Base-by-base conservation (phyloP, 2,113 vertebrate species). In the Globicephala melas region DNA sequence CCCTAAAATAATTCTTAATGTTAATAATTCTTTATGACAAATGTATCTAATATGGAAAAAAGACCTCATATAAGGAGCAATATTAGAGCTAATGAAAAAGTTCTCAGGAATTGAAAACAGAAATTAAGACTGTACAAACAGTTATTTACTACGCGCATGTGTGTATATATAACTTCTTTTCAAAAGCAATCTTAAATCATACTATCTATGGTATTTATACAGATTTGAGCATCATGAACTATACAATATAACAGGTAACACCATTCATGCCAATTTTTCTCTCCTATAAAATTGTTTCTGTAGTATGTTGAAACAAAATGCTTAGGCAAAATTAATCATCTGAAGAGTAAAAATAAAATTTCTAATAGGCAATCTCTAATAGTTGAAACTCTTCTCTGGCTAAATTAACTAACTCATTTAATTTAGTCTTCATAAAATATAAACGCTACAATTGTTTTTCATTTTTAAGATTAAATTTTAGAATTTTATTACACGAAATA, bases 231-330 rank as follows among this genome's bases (percentile, higher is more conserved):
- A 97, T 73, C 31, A n/a, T 1, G n/a, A 58, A 94, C 74, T 53
- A 86, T 31, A 94, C 28, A 76, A 83, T 8, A n/a, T 6, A 97
- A 60, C 20, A 97, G 74, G 91, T 94, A 98, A 96, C 47, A 25
- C 8, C 68, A 93, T 81, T 74, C 6, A 58, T 0, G 44, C 41
- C 98, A 94, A 88, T 68, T 86, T 83, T 89, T 79, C 7, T 47
- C 60, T 93, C 96, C 96, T 97, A 85, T 67, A 97, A 95, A 97
- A 96, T 76, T 74, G 84, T 76, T 62, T 44, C 68, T 36, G 68
- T 95, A 97, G 95, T 90, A 96, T 86, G 67, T 82, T 95, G 31
- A 17, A 97, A 97, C 67, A 97, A 98, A 97, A 92, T 87, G 65
- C 23, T 89, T 91, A 96, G 74, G 50, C 26, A 97, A 98, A 81